Conservation (phyloP, 53 echinoderm and acorn worm species). For the Antedon mediterranea region DNA sequence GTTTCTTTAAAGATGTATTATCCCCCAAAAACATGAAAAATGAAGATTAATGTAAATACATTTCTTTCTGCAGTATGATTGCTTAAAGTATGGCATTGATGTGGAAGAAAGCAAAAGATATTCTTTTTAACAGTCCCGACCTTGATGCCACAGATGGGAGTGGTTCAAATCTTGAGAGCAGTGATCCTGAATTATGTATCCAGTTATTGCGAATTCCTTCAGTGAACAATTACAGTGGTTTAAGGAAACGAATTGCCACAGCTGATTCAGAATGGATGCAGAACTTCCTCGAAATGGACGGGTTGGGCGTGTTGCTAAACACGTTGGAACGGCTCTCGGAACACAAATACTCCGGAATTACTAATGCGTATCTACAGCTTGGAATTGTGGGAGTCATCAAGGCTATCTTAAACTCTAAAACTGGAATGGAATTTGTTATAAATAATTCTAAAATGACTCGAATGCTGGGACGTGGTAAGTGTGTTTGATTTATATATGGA, state of each 20-base stretch:
- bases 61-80: neutral
- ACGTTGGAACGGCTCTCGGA: slow-evolving; percentile 49
- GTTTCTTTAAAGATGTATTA: too few relatives aligned
- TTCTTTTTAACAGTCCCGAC: neutral
- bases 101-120: neutral
- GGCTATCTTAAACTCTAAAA: slow-evolving; percentile 86
- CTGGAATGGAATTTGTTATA: slow-evolving; percentile 71
- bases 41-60: too few relatives aligned
- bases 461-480: slow-evolving; percentile 75
- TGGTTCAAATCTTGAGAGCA: slow-evolving; percentile 59
- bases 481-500: neutral
- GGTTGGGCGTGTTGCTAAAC: slow-evolving; percentile 55
- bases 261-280: slow-evolving; percentile 57
- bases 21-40: too few relatives aligned
- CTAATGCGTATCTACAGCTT: slow-evolving; percentile 84
- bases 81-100: neutral
- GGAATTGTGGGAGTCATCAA: slow-evolving; percentile 84
- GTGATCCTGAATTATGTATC: slow-evolving; percentile 94
- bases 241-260: slow-evolving; percentile 40
- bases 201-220: slow-evolving; percentile 73
- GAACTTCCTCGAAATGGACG: slow-evolving; percentile 63
- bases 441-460: slow-evolving; percentile 68
- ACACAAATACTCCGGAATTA: slow-evolving; percentile 41
- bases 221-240: slow-evolving; percentile 67
- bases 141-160: neutral